Base-by-base conservation (phyloP, 2,113 vertebrate genomes). In the Scopus umbretta region DNA sequence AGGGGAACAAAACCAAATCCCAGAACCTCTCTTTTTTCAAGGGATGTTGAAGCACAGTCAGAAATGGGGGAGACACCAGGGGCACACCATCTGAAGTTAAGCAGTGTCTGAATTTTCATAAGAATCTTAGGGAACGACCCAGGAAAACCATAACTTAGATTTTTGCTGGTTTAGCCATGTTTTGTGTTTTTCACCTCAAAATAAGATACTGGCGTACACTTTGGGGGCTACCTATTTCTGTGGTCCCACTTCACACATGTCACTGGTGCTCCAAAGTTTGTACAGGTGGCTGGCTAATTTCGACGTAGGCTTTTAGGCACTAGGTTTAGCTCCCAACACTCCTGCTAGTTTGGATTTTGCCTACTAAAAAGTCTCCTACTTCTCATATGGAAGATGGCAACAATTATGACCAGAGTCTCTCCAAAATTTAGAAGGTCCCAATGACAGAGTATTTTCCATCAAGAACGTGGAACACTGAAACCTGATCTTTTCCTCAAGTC, bases 271-370 rank as follows among this genome's bases (percentile, higher is more conserved):
- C 25, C 25, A 7, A 45, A 55, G 21, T 21, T 30, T 47, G 7
- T 16, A 29, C 0, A 0, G 8, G 61, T 1, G 1, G 19, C 10
- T 59, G n/a, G 40, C 10, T 68, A 72, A 79, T 87, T 72, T 16
- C 83, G 27, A 53, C 2, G 3, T 0, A 67, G 55, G 16, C 18
- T 79, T 86, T 72, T 36, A 58, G 21, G 61, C 10, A 6, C 4
- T 8, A 17, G 7, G 26, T 58, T 93, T 61, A 92, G 62, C 40
- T 52, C 25, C 50, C 19, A 59, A 74, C 10, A 22, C 8, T 78
- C 49, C 73, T 79, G 25, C 19, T 53, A 26, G 36, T 45, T 74
- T 66, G 42, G 13, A 85, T 91, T 80, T 72, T 80, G 38, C 40
- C 34, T 43, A 58, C 53, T 63, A 15, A 63, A 78, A 66, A 45